These are phyloP conservation scores for Scaptomyza tumidula DNA, from an alignment of 2,888 invertebrate genomes.

Conservation along the genomic window DNA sequence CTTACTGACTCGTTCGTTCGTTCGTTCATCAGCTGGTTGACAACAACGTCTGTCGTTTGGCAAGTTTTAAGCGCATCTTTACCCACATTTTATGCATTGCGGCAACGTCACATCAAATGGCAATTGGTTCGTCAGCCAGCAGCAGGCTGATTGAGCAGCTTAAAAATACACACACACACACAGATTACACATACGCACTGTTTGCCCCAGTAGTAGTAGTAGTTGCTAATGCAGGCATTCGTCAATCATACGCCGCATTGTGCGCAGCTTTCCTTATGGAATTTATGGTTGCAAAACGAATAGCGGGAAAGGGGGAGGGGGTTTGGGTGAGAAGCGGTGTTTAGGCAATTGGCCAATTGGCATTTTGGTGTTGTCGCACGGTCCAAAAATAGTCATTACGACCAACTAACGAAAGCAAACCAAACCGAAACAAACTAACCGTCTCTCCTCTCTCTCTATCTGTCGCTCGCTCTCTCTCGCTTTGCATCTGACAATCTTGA, in stretches of 20 bases:
- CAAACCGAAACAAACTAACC: not conserved
- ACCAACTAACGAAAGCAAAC: slow-evolving; percentile 48
- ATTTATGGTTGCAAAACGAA: not conserved
- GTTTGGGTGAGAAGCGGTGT: not conserved
- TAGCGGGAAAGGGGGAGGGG: not conserved
- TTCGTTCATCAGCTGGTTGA: slow-evolving; percentile 62
- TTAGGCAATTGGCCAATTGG: slow-evolving; percentile 44
- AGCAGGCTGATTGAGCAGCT: slow-evolving; percentile 42
- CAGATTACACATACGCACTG: not conserved
- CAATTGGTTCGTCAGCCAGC: slow-evolving; percentile 22
- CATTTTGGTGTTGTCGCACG: slow-evolving; percentile 56
- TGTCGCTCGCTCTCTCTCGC: not conserved
- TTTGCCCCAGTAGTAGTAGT: not conserved
- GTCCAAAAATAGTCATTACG: slow-evolving; percentile 77
- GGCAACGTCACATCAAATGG: slow-evolving; percentile 44
- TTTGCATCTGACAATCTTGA: slow-evolving; percentile 31
- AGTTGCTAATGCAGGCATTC: slow-evolving; percentile 7
- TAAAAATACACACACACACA: slow-evolving; percentile 13
- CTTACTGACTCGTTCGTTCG: slow-evolving; percentile 16
- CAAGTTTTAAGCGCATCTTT: slow-evolving; percentile 80
- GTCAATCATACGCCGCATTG: slow-evolving; percentile 68
- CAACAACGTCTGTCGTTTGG: not conserved
- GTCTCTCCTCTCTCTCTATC: not conserved
- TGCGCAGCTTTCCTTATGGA: slow-evolving; percentile 37
- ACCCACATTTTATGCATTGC: slow-evolving; percentile 75